Base-by-base conservation (phyloP, 2,113 vertebrate genomes). In the Neomonachus schauinslandi region DNA sequence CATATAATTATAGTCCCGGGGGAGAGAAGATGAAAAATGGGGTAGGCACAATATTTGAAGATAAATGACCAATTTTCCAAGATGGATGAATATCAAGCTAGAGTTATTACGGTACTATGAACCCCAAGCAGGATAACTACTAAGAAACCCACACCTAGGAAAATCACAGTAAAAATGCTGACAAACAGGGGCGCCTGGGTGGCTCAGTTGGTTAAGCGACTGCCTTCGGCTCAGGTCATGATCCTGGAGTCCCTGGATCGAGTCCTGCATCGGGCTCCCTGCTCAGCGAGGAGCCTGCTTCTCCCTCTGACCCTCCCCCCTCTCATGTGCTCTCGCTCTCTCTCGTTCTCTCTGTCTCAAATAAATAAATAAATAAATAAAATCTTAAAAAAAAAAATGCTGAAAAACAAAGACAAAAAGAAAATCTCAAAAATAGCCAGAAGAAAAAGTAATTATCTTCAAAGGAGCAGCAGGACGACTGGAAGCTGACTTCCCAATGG, bases 371-470 rank as follows among this genome's bases (percentile, higher is more conserved):
- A n/a, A n/a, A n/a, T n/a, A n/a, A n/a, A n/a, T n/a, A n/a, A n/a
- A n/a, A n/a, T n/a, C n/a, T n/a, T n/a, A n/a, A n/a, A n/a, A n/a
- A n/a, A n/a, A 49, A 84, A 91, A 79, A 51, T 49, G 49, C 59
- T 69, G 31, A 59, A 49, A 79, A 65, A 46, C 46, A 65, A 55
- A 63, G 28, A 51, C 59, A 55, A 92, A 80, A 80, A 51, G 4
- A 86, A 24, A 89, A 53, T 72, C 65, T 80, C 33, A 53, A 81
- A 59, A 82, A n/a, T 7, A 67, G 21, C 74, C 33, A n/a, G 24
- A 96, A 46, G 57, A 67, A 95, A 79, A 77, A n/a, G 39, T 26
- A 79, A 57, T n/a, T 77, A 74, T 76, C 91, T 76, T 76, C 77
- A 67, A 76, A 89, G 57, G 46, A 93, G 46, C 84, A 67, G 24